Conservation (phyloP, 1,140 invertebrate genomes). For the Anoplophora glabripennis region DNA sequence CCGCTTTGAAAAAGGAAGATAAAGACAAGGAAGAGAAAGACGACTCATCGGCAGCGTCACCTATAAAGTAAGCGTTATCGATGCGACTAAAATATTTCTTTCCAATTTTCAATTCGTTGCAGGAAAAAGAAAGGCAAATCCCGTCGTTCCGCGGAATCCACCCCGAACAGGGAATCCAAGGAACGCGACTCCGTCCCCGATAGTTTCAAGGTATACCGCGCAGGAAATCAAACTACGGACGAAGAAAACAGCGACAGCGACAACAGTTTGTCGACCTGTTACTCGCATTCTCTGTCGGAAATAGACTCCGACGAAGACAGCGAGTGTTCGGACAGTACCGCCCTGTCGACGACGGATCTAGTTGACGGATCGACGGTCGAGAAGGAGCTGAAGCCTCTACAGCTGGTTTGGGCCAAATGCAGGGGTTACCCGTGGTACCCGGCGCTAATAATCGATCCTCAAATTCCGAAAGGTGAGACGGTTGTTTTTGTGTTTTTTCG, state of each 20-base stretch:
- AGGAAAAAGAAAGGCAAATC: slow-evolving; percentile 38
- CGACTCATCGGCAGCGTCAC: background rate
- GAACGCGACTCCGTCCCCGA: slow-evolving; percentile 37
- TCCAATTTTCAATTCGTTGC: slow-evolving; percentile 18
- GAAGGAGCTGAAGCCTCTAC: slow-evolving; percentile 70
- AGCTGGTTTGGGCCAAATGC: slow-evolving; percentile 96
- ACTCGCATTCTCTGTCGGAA: slow-evolving; percentile 44
- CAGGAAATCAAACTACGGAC: slow-evolving; percentile 39
- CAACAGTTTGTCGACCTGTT: slow-evolving; percentile 47
- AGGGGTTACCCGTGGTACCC: slow-evolving; percentile 96
- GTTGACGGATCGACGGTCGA: slow-evolving; percentile 24
- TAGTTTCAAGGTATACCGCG: slow-evolving; percentile 45
- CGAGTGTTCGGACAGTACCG: slow-evolving; percentile 32
- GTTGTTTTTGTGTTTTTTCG: background rate
- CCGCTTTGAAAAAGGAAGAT: slow-evolving; percentile 47
- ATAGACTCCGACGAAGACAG: slow-evolving; percentile 45
- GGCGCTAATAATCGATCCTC: slow-evolving; percentile 91
- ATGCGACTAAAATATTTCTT: background rate
- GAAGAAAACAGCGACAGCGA: slow-evolving; percentile 47
- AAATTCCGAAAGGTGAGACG: slow-evolving; percentile 71
- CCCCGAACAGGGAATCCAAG: slow-evolving; percentile 19
- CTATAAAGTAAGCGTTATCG: slow-evolving; percentile 19
- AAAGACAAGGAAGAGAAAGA: slow-evolving; percentile 38
- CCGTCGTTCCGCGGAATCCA: slow-evolving; percentile 13
- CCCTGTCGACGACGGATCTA: slow-evolving; percentile 12